Conservation (phyloP, 2,113 vertebrate genomes). For the Girardinichthys multiradiatus region DNA sequence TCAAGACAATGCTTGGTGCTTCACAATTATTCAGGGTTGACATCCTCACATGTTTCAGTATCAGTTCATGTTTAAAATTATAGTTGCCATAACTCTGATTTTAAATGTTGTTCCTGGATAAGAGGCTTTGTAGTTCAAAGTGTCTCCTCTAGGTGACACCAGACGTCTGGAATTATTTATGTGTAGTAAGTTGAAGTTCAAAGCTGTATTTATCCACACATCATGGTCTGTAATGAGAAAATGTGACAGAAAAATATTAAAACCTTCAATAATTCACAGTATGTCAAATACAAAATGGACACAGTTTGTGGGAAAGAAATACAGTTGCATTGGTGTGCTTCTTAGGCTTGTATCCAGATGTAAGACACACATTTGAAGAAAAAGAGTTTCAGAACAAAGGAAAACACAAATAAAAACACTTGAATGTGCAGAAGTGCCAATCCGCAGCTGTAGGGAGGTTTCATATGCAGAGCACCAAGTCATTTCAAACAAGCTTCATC, state of each 20-base stretch:
- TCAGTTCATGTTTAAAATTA: neutral
- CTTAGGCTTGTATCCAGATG: conserved; percentile 36
- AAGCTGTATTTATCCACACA: neutral
- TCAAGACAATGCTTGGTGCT: no score
- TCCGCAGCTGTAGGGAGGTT: conserved; percentile 42
- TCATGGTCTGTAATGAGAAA: conserved; percentile 4
- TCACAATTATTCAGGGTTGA: neutral
- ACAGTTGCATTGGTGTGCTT: conserved; percentile 34
- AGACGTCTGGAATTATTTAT: conserved; percentile 13
- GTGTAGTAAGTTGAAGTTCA: neutral
- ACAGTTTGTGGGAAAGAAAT: neutral
- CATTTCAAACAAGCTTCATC: conserved; percentile 55
- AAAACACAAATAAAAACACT: conserved; percentile 14
- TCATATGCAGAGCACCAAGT: conserved; percentile 62
- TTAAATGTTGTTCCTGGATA: neutral
- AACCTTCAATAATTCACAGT: neutral
- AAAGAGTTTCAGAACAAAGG: conserved; percentile 4
- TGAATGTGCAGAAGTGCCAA: conserved; percentile 45
- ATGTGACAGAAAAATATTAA: neutral
- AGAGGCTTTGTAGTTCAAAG: conserved; percentile 30
- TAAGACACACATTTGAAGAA: conserved; percentile 20
- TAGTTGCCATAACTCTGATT: neutral
- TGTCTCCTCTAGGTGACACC: conserved; percentile 43
- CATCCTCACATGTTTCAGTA: neutral
- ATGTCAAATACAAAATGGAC: neutral